Conservation (phyloP, 2,113 vertebrate species). For the Tachysurus vachellii region DNA sequence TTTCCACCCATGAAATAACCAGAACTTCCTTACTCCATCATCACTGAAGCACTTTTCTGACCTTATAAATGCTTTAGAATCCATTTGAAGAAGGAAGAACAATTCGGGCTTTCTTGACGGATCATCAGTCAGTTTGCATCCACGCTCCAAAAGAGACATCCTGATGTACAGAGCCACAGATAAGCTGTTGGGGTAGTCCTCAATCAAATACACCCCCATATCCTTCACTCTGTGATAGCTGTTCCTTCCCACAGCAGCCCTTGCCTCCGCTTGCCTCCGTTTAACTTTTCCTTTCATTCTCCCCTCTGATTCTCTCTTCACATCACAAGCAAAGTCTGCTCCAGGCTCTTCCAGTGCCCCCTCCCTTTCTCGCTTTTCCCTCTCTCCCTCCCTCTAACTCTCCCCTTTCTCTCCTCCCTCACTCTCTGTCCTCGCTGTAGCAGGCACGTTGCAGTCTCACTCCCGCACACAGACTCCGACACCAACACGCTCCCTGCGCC, state of each 20-base stretch:
- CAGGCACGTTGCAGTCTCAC: slow-evolving; percentile 54
- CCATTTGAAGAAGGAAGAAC: background rate
- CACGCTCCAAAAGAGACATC: background rate
- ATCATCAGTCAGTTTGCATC: background rate
- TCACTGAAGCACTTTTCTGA: background rate
- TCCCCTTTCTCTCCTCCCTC: slow-evolving; percentile 35
- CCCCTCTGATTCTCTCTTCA: slow-evolving; percentile 16
- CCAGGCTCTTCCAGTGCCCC: slow-evolving; percentile 33
- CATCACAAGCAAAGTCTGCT: slow-evolving; percentile 42
- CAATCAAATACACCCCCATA: background rate
- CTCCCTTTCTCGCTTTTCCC: background rate
- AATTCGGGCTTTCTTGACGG: background rate
- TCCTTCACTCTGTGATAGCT: background rate
- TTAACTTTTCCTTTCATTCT: slow-evolving; percentile 37
- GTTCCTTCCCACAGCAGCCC: background rate
- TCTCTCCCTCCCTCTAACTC: slow-evolving; percentile 13
- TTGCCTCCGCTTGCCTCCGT: background rate
- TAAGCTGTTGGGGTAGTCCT: background rate
- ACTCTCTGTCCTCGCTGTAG: slow-evolving; percentile 49
- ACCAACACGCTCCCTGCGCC: slow-evolving; percentile 49
- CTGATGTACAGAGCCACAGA: slow-evolving; percentile 4
- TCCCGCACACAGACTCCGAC: slow-evolving; percentile 35
- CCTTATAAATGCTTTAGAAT: background rate
- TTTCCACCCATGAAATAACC: background rate
- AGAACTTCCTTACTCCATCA: background rate